Conservation (phyloP, 2,113 vertebrate species). For the Suricata suricatta region DNA sequence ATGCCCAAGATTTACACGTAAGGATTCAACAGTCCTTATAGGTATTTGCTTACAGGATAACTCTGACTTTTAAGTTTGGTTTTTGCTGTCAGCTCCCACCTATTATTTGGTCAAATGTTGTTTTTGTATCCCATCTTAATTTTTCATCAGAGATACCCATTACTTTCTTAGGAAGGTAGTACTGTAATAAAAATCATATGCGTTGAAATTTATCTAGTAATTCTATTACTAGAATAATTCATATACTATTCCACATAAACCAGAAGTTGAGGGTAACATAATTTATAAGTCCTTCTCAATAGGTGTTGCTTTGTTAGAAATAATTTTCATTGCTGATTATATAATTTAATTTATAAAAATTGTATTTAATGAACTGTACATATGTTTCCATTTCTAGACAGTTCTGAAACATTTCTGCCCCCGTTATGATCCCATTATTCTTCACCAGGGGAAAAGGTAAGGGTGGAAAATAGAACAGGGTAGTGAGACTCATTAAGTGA, state of each 20-base stretch:
- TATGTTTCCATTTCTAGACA: neutral
- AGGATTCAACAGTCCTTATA: neutral
- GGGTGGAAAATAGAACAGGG: neutral
- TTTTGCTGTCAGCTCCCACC: neutral
- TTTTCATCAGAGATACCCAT: neutral
- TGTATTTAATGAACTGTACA: neutral
- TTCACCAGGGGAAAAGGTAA: neutral
- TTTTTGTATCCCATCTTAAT: neutral
- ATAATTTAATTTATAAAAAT: neutral
- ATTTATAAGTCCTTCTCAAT: neutral
- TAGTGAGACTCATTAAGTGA: neutral
- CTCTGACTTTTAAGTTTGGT: neutral
- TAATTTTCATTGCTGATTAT: neutral
- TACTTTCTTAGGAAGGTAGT: neutral
- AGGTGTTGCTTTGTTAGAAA: neutral
- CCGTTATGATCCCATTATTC: neutral
- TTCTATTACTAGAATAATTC: neutral
- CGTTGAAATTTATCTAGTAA: neutral
- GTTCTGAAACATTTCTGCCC: neutral
- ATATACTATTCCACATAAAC: neutral
- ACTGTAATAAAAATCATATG: neutral
- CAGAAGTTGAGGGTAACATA: neutral
- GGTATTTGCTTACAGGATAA: neutral
- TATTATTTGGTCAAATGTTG: neutral
- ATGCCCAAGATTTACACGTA: neutral